Base-by-base conservation (phyloP, 2,888 invertebrate species). In the Drosophila merina region DNA sequence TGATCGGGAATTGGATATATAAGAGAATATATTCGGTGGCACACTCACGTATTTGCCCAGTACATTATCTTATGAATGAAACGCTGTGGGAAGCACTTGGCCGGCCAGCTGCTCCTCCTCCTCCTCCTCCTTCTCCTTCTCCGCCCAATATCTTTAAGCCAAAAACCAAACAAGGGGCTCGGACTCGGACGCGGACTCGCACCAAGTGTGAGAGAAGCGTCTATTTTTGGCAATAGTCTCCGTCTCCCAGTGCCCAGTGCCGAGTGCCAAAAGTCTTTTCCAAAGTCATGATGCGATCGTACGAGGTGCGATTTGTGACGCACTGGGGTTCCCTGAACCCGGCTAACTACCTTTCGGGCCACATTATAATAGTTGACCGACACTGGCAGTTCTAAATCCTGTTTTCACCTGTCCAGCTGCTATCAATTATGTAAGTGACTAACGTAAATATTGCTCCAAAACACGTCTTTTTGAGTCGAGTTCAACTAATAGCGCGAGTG, bases 181-280 rank as follows among this genome's bases (percentile, higher is more conserved):
- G 63, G 48, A 38, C 30, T 36, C 28, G 5, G 28, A 28, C 5
- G 4, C 28, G 28, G 28, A 28, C 4, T 6, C 28, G 6, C 4
- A 20, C 20, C 20, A 20, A 20, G 20, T 33, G 76, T 82, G 82
- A 82, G 79, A 73, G 58, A 76, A 85, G 71, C 66, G 56, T 68
- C 82, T 82, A 82, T 82, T 85, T 82, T 85, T 82, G 82, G 82
- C 75, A 74, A 62, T 68, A 31, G 44, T 56, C 51, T 56, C 51
- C 4, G 40, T 47, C 63, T 52, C 47, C 36, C 38, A 45, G 51
- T 4, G 4, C n/a, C 33, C 2, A 20, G 20, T 33, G 10, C n/a
- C 4, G 1, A 33, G 33, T 4, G 33, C 33, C 36, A n/a, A n/a
- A 36, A 36, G n/a, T 36, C 36, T 36, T 12, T 12, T 4, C n/a